Percentiles rank a stretch among this genome's conserved stretches.
Conservation (phyloP, 2,888 invertebrate genomes). For the Hydraecia micacea region DNA sequence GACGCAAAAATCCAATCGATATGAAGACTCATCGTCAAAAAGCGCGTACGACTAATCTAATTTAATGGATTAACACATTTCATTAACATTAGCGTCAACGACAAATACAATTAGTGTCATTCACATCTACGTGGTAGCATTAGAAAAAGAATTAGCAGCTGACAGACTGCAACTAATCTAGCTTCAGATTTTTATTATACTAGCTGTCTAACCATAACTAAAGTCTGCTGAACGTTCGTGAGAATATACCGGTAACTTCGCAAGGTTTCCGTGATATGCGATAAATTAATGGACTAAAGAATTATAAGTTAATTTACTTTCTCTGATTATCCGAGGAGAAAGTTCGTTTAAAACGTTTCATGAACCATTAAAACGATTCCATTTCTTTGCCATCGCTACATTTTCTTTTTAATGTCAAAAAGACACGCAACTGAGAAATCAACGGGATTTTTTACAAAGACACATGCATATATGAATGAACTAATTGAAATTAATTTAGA, state of each 20-base stretch:
- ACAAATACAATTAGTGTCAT: conserved; percentile 54
- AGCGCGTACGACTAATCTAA: conserved; percentile 35
- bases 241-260: conserved; percentile 23
- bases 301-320: conserved; percentile 57
- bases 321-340: conserved; percentile 43
- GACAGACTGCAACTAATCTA: conserved; percentile 23
- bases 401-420: conserved; percentile 45
- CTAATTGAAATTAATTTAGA: neutral
- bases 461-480: neutral
- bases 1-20: neutral
- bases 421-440: conserved; percentile 39
- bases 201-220: neutral
- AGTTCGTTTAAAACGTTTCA: conserved; percentile 43
- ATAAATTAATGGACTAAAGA: conserved; percentile 41
- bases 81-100: conserved; percentile 41
- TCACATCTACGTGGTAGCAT: conserved; percentile 11
- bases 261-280: conserved; percentile 33
- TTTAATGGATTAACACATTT: conserved; percentile 53
- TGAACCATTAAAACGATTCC: conserved; percentile 31
- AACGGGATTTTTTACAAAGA: conserved; percentile 11
- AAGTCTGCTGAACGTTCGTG: conserved; percentile 14
- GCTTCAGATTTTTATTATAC: conserved; percentile 6
- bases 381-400: conserved; percentile 19
- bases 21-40: conserved; percentile 8
- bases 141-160: conserved; percentile 26